Conservation (phyloP, 2,888 invertebrate genomes). For the Hipparchia semele region DNA sequence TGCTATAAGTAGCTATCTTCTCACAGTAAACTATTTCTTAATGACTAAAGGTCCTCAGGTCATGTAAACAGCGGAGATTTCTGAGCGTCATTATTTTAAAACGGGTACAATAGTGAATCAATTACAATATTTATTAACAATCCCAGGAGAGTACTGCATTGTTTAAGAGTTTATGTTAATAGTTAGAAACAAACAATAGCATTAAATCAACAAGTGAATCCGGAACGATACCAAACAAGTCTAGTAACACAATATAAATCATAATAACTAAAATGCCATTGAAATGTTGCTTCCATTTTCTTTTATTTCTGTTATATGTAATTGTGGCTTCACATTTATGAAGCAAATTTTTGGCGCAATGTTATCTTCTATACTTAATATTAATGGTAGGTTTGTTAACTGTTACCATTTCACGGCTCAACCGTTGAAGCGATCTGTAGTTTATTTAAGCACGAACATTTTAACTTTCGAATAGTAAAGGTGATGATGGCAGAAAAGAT, state of each 20-base stretch:
- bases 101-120: constrained; percentile 35
- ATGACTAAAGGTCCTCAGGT: constrained; percentile 20
- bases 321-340: too few species aligned
- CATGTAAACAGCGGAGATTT: constrained; percentile 14
- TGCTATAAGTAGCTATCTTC: constrained; percentile 14
- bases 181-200: constrained; percentile 51
- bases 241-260: constrained; percentile 62
- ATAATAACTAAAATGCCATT: constrained; percentile 52
- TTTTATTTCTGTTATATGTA: background rate
- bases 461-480: too few species aligned
- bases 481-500: too few species aligned
- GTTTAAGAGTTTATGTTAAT: constrained; percentile 39
- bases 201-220: constrained; percentile 63
- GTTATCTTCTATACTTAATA: too few species aligned
- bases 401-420: too few species aligned
- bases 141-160: constrained; percentile 30
- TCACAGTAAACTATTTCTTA: constrained; percentile 22
- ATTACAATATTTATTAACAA: constrained; percentile 40
- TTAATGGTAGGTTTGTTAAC: too few species aligned
- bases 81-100: constrained; percentile 32
- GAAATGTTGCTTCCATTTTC: constrained; percentile 57
- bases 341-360: too few species aligned
- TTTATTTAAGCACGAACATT: too few species aligned
- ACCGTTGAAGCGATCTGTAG: too few species aligned
- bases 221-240: constrained; percentile 64